Conservation (phyloP, 2,888 invertebrate genomes). For the Apotomis turbidana region DNA sequence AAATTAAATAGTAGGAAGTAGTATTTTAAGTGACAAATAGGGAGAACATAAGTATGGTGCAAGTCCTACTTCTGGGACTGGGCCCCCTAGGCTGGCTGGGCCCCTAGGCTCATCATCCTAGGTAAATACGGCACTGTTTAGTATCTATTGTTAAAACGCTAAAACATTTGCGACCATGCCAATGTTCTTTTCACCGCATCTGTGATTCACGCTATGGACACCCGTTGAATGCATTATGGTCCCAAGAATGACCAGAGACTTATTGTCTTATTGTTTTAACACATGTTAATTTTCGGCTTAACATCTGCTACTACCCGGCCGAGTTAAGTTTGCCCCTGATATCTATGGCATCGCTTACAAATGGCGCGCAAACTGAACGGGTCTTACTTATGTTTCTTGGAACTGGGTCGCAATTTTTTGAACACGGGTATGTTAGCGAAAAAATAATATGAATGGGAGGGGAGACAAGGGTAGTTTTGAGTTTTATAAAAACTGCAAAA, state of each 20-base stretch:
- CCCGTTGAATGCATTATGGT: neutral
- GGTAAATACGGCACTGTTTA: too few species aligned
- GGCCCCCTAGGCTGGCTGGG: too few species aligned
- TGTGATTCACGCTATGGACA: neutral
- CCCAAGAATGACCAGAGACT: neutral
- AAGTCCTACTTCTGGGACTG: too few species aligned
- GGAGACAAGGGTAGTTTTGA: neutral
- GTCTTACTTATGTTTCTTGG: conserved; percentile 1
- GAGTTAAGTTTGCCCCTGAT: too few species aligned
- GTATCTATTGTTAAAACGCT: too few species aligned
- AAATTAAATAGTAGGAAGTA: too few species aligned
- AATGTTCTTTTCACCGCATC: neutral
- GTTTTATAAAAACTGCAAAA: neutral
- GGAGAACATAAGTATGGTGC: too few species aligned
- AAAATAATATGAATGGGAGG: conserved; percentile 7
- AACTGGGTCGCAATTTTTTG: conserved; percentile 16
- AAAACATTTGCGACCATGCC: neutral
- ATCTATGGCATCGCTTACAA: too few species aligned
- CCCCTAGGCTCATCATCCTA: too few species aligned
- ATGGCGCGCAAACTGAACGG: too few species aligned
- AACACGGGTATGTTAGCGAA: neutral
- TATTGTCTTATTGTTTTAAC: conserved; percentile 14
- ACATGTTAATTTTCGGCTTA: neutral
- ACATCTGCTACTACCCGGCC: conserved; percentile 7
- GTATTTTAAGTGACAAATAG: too few species aligned